Evolutionary conservation across 2,888 invertebrate species (phyloP).

Genomic region (Drosophila bunnanda): DNA sequence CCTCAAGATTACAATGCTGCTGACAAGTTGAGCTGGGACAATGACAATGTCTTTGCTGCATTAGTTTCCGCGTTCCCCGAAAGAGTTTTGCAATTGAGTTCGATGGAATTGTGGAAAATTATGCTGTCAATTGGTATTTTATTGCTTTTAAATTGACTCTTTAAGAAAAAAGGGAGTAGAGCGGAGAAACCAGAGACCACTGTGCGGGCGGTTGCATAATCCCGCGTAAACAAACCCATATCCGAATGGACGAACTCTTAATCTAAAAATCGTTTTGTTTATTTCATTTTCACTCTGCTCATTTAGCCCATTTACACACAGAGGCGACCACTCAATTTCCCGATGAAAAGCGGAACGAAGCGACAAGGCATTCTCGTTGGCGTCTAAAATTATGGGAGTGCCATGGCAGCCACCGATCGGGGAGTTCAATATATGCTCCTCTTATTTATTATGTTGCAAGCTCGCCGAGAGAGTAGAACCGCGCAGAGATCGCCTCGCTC

Average conservation of each 20-base stretch:
- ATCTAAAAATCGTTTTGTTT: constrained; percentile 76
- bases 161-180: constrained; percentile 6
- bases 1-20: constrained; percentile 50
- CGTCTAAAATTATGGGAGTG: constrained; percentile 49
- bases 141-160: constrained; percentile 74
- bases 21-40: constrained; percentile 40
- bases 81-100: constrained; percentile 65
- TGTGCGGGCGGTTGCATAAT: constrained; percentile 74
- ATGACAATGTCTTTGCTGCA: constrained; percentile 26
- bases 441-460: constrained; percentile 59
- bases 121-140: constrained; percentile 74
- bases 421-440: constrained; percentile 46
- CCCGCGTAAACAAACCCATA: constrained; percentile 59
- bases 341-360: constrained; percentile 18
- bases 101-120: constrained; percentile 39
- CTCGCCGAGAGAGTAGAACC: constrained; percentile 1
- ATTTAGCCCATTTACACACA: constrained; percentile 65
- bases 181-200: constrained; percentile 50
- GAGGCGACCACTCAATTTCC: constrained; percentile 35
- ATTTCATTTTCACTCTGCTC: constrained; percentile 65
- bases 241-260: constrained; percentile 49
- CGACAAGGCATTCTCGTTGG: constrained; percentile 11
- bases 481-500: constrained; percentile 59
- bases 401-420: constrained; percentile 9
- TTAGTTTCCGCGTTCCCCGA: constrained; percentile 15